Base-by-base conservation (phyloP, 1,140 invertebrate genomes). In the Goniozus legneri region DNA sequence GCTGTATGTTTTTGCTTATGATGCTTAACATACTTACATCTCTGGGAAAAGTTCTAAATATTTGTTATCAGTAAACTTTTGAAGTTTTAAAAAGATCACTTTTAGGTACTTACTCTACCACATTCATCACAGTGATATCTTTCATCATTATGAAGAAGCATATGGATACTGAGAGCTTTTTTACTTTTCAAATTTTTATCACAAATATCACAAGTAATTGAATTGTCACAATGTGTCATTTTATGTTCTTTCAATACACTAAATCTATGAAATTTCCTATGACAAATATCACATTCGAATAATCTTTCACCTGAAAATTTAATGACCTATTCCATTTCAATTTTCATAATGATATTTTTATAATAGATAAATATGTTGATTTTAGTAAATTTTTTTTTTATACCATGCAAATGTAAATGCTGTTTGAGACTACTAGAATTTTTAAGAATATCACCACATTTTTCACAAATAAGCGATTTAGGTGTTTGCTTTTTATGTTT, bases 111-210 rank as follows among this genome's bases (percentile, higher is more conserved):
- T 47, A 66, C 62, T 60, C 77, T 79, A 12, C 65, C 71, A 64
- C 79, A 80, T 37, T 69, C 68, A 8, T 69, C 57, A 58, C 79
- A 80, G n/a, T 64, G 54, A 56, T 68, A 75, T 13, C 64, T 59
- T 19, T 68, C 67, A 12, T 65, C 63, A 3, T 64, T 66, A 40
- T 65, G 74, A 1, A 58, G 21, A 8, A 54, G 40, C 32, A 58
- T 65, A 45, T 80, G 78, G 22, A 76, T 67, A 19, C 71, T 62
- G 3, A 80, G 52, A 10, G 77, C 77, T 39, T 77, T 77, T 52
- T 77, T 78, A 1, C 75, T 77, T 53, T 78, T 77, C 12, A 79
- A 52, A 32, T 72, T 57, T 54, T 76, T 77, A 8, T 65, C 69
- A 55, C 77, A 79, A 14, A 70, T 54, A 8, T 65, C 56, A 56